phyloP scores from a whole-genome alignment of 2,113 vertebrate species.

The Promerops cafer region DNA sequence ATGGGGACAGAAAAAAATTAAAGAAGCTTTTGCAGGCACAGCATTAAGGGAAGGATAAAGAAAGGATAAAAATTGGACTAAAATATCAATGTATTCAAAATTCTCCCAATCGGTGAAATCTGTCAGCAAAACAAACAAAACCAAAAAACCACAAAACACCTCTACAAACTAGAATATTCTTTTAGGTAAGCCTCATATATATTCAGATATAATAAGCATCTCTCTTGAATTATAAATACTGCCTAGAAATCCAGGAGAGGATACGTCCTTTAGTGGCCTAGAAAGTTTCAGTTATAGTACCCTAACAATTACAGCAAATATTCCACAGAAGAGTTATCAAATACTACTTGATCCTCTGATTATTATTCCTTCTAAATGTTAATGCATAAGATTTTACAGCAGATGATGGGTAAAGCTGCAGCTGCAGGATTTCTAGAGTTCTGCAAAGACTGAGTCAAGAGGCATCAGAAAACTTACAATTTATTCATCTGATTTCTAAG shows the following conservation, averaged over 20 bases:
- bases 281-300: not conserved
- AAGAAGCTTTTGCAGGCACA: not conserved
- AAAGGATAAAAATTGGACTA: not conserved
- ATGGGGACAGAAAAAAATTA: not conserved
- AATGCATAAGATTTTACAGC: not conserved
- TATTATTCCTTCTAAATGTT: not conserved
- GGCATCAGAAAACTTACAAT: not conserved
- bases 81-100: not conserved
- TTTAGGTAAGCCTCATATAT: not conserved
- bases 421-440: not conserved
- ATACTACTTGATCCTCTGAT: not conserved
- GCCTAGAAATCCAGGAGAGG: not conserved
- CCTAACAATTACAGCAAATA: not conserved
- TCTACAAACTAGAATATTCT: not conserved
- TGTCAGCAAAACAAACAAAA: not conserved
- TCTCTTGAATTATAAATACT: not conserved
- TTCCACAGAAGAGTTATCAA: not conserved
- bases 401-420: not conserved
- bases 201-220: not conserved
- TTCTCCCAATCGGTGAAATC: not conserved
- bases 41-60: not conserved
- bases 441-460: not conserved
- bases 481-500: not conserved
- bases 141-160: not conserved
- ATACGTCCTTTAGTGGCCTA: not conserved